A percentile compares a stretch with the other conserved stretches of the same genome.
phyloP scores from a whole-genome alignment of 2,113 vertebrate species.

The Lepus americanus region DNA sequence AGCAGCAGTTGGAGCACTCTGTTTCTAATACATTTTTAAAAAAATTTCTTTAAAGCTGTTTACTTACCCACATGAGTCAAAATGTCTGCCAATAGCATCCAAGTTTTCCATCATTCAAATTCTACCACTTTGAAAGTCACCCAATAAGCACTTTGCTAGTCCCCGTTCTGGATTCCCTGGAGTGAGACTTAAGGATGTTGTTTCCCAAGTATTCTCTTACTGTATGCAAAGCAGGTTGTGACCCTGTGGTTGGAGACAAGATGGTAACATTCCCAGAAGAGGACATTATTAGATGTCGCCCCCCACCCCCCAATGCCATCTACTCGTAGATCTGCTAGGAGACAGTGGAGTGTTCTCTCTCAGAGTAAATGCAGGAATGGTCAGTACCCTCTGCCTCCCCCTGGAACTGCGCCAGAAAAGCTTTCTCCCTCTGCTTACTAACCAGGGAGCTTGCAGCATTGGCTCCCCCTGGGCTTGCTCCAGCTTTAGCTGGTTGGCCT shows the following conservation, averaged over 20 bases:
- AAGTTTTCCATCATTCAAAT: conserved; percentile 17
- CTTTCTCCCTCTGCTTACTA: neutral
- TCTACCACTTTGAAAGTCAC: neutral
- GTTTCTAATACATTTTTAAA: too few species aligned
- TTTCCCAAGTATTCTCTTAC: neutral
- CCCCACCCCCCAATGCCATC: neutral
- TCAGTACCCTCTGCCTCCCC: neutral
- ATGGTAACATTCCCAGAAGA: neutral
- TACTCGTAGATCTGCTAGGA: neutral
- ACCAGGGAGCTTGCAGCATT: neutral
- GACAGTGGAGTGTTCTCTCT: neutral
- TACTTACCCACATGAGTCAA: neutral
- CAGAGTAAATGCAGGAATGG: neutral
- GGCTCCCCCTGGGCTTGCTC: neutral
- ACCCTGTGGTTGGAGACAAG: neutral
- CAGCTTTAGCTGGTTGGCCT: neutral
- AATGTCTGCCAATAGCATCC: conserved; percentile 3
- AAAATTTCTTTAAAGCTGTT: neutral
- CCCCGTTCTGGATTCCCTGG: neutral
- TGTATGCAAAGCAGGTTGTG: neutral
- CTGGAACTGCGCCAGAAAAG: neutral
- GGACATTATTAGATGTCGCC: neutral
- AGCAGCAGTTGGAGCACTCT: too few species aligned
- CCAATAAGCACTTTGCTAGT: neutral
- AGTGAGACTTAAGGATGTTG: neutral